Evolutionary conservation across 2,888 invertebrate species (phyloP).

Genomic region (Vanessa cardui): DNA sequence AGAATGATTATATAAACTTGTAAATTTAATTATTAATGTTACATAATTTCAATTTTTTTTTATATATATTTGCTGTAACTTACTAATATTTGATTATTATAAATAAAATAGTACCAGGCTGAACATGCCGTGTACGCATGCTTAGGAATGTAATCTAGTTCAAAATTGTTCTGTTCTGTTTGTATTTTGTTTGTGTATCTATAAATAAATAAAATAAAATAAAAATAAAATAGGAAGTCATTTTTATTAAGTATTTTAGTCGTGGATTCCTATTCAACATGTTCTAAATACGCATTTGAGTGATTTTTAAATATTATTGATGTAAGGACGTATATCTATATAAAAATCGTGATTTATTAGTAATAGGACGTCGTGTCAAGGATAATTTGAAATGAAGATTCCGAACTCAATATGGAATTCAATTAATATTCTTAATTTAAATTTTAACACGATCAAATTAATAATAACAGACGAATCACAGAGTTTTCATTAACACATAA

Average conservation of each 20-base stretch:
- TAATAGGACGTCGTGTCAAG: slow-evolving; percentile 34
- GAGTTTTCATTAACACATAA: not conserved
- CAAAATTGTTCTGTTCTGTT: no score
- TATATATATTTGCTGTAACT: no score
- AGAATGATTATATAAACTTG: not conserved
- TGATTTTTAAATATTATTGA: slow-evolving; percentile 1
- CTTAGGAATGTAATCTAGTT: no score
- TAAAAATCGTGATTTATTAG: slow-evolving; percentile 31
- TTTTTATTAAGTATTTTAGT: not conserved
- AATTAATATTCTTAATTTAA: slow-evolving; percentile 12
- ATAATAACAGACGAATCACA: not conserved
- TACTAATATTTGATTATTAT: no score
- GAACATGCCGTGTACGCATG: no score
- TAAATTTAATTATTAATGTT: not conserved
- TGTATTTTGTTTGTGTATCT: no score
- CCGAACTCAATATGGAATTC: slow-evolving; percentile 10
- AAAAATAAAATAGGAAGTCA: no score
- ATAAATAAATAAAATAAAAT: no score
- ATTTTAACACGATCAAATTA: not conserved
- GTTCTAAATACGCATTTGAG: not conserved
- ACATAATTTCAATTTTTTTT: no score
- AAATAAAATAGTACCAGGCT: no score
- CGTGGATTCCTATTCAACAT: not conserved
- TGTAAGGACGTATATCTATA: not conserved
- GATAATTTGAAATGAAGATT: slow-evolving; percentile 23